Evolutionary conservation across 2,113 vertebrate genomes (phyloP).

Genomic region (Chiloscyllium plagiosum): DNA sequence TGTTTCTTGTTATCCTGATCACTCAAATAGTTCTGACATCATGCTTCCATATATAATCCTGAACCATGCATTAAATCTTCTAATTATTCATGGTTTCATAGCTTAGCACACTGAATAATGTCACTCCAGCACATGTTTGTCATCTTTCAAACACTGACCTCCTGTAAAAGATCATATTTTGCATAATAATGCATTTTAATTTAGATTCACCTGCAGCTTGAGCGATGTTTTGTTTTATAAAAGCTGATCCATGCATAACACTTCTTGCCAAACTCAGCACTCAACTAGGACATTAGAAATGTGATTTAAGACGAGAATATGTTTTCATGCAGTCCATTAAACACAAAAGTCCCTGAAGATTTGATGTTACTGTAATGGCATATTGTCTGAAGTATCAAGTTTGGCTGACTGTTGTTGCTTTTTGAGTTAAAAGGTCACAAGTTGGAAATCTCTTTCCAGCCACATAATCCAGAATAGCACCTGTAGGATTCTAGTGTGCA

Average conservation of each 20-base stretch:
- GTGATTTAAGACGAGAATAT: not conserved
- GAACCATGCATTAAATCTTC: not conserved
- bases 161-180: conserved; percentile 21
- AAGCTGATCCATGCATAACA: not conserved
- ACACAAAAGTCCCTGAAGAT: not conserved
- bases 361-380: not conserved
- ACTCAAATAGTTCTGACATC: not conserved
- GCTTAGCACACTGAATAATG: conserved; percentile 6
- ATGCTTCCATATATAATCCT: not conserved
- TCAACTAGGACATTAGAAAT: not conserved
- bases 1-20: not conserved
- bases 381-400: not conserved
- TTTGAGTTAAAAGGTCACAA: not conserved
- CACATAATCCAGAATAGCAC: not conserved
- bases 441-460: not conserved
- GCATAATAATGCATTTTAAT: conserved; percentile 35
- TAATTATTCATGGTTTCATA: conserved; percentile 33
- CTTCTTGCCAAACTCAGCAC: not conserved
- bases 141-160: conserved; percentile 21
- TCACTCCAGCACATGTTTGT: conserved; percentile 26
- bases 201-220: conserved; percentile 16
- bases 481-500: too few species aligned
- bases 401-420: not conserved
- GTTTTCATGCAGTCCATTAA: not conserved
- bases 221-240: conserved; percentile 23